Base-by-base conservation (phyloP, 2,113 vertebrate genomes). In the Hydrochoerus hydrochaeris region DNA sequence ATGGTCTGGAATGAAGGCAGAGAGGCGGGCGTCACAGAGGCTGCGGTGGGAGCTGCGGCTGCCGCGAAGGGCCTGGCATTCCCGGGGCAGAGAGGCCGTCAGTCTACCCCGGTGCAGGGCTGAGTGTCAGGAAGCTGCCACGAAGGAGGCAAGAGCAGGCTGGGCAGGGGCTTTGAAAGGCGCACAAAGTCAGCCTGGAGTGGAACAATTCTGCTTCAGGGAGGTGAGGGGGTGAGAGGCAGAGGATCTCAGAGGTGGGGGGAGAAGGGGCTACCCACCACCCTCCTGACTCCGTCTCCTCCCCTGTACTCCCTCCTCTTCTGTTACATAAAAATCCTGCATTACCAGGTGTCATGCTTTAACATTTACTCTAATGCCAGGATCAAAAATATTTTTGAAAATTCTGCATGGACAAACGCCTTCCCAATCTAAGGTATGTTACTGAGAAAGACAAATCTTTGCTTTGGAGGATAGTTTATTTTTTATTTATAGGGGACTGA, bases 371-470 rank as follows among this genome's bases (percentile, higher is more conserved):
- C 46, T 35, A 46, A 89, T 73, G 75, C 57, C 7, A 26, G 69
- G 38, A 20, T 69, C 20, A 38, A 87, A 85, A 91, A 69, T 81
- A 60, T 4, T 85, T 90, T 73, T 80, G 28, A 41, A 77, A 93
- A 85, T 60, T 75, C 91, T 87, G 11, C 26, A 30, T 13, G 44
- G 77, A 77, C 58, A 80, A 60, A 7, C 60, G 58, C 67, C 54
- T 93, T 80, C 26, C 17, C 4, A 78, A 85, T 30, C 73, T 41
- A 77, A 73, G 26, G 52, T 49, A 85, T 4, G 11, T 63, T 75
- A 63, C 91, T 75, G 82, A 85, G 94, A 77, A 78, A 92, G 65
- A 62, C 46, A 75, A 90, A 57, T 88, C 35, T 58, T 54, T 71
- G 83, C 71, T 93, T 95, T 92, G 85, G 69, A 83, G 26, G 19